Evolutionary conservation across 2,113 vertebrate species (phyloP), one percentile per base, ranked within the genome.

Genomic region (Pandion haliaetus): DNA sequence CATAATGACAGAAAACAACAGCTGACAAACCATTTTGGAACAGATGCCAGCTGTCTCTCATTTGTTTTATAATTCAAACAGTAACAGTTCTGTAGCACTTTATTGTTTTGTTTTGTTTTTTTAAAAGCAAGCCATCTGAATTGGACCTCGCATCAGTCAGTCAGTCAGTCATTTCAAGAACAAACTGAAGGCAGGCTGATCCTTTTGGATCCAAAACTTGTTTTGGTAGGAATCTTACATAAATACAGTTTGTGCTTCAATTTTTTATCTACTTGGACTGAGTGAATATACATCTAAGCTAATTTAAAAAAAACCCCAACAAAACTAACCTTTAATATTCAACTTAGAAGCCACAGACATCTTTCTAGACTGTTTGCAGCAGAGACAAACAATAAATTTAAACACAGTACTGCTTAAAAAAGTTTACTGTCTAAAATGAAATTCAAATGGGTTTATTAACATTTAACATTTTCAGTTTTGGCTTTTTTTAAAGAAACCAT

Each of bases 1-100:
- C 95, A 98, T 96, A 97, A 96, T 98, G 97, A 98, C 91, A 96
- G 98, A 98, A 98, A 98, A 98, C 92, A 97, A 98, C 98, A 98
- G 98, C 98, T 98, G 98, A 98, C 40, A 97, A 96, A 95, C 84
- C 93, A 87, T 90, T 96, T 83, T 97, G 96, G 96, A 98, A 98
- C 94, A 97, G 96, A 97, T 97, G 97, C 97, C 97, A 98, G 97
- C 94, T 98, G 97, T 96, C 97, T 97, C 79, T 88, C 93, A 88
- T 96, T 97, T 98, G 94, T 97, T 97, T 98, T 78, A 97, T 93
- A 97, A 97, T 95, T 95, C 82, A 93, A 98, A 95, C 97, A 97
- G 93, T 94, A 97, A 97, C 76, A 96, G 77, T 97, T 97, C 95
- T 96, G 96, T 97, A 98, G 95, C 95, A 96, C 96, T 93, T 92